A percentile compares a stretch with the other conserved stretches of the same genome.
Evolutionary conservation across 2,113 vertebrate species (phyloP).

Genomic region (Gorilla gorilla): DNA sequence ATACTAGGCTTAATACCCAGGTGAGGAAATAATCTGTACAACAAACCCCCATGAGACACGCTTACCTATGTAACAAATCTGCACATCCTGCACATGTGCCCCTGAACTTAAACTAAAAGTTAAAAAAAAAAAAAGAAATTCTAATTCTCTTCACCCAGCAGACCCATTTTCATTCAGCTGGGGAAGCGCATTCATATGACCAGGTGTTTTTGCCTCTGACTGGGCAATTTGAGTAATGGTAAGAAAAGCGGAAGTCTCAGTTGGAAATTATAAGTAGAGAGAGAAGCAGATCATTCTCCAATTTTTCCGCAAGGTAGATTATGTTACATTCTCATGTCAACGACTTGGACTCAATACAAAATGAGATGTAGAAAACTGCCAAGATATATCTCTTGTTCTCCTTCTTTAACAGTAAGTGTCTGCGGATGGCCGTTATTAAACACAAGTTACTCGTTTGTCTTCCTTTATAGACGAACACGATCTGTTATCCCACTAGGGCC

Average conservation of each 20-base stretch:
- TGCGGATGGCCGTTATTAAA: background rate
- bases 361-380: background rate
- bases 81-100: too few relatives aligned
- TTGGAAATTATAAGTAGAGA: background rate
- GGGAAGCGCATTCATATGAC: background rate
- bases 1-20: too few relatives aligned
- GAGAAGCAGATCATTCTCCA: background rate
- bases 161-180: background rate
- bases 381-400: background rate
- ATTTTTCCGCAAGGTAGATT: background rate
- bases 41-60: too few relatives aligned
- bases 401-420: background rate
- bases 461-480: background rate
- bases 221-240: background rate
- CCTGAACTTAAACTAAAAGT: too few relatives aligned
- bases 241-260: background rate
- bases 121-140: too few relatives aligned
- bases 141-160: background rate
- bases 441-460: background rate
- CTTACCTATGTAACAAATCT: too few relatives aligned
- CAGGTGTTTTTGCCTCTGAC: background rate
- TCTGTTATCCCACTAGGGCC: fast-evolving
- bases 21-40: too few relatives aligned
- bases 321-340: background rate
- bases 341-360: background rate